Evolutionary conservation across 2,797 vertebrate genomes (phyloP).

Genomic region (Sebastes itinus): DNA sequence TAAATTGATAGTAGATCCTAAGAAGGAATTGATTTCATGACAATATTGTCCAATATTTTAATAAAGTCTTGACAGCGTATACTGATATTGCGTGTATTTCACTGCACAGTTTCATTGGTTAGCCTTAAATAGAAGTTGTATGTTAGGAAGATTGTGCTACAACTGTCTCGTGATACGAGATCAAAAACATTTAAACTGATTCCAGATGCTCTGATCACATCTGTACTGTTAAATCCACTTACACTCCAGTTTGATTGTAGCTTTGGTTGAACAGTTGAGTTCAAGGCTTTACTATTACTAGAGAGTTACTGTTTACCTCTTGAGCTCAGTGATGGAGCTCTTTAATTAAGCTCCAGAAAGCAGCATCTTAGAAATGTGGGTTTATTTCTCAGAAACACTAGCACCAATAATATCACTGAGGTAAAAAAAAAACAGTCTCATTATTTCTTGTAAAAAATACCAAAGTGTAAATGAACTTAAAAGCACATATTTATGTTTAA

Average conservation of each 20-base stretch:
- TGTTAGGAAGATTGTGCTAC: not conserved
- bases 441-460: not conserved
- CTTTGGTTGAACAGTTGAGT: not conserved
- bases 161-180: not conserved
- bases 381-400: not conserved
- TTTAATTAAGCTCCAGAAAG: not conserved
- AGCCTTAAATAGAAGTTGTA: not conserved
- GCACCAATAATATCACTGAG: not conserved
- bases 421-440: not conserved
- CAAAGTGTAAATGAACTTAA: not conserved
- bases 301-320: not conserved
- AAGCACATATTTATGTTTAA: not conserved
- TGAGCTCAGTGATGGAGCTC: not conserved
- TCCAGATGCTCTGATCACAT: slow-evolving; percentile 15
- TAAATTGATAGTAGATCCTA: slow-evolving; percentile 16
- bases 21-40: not conserved
- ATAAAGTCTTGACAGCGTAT: slow-evolving; percentile 18
- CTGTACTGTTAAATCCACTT: not conserved
- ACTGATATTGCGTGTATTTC: not conserved
- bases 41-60: slow-evolving; percentile 4
- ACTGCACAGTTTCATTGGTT: not conserved
- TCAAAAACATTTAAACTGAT: not conserved
- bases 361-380: not conserved
- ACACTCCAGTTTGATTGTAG: not conserved
- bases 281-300: not conserved